Evolutionary conservation across 2,113 vertebrate species (phyloP).

Genomic region (Onychorhynchus coronatus): DNA sequence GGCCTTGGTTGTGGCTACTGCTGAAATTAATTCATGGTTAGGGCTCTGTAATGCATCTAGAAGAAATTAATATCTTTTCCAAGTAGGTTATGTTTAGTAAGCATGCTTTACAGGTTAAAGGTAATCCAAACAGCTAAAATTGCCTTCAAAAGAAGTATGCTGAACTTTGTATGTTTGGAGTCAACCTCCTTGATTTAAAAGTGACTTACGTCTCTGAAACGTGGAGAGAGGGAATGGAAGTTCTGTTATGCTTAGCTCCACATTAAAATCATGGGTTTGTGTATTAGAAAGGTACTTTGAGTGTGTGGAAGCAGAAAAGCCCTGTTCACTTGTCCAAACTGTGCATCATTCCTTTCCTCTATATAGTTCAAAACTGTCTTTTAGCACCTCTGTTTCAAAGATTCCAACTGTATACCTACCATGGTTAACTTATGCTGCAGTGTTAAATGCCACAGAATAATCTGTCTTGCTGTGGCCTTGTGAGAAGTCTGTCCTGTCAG

Average conservation of each 20-base stretch:
- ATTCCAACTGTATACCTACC: fast-evolving
- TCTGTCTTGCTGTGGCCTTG: not conserved
- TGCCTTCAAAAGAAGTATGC: not conserved
- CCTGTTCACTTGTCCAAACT: not conserved
- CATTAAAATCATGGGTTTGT: not conserved
- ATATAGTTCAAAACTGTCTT: not conserved
- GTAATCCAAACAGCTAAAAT: not conserved
- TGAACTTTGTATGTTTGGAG: not conserved
- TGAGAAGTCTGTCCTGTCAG: not conserved
- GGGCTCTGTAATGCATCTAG: not conserved
- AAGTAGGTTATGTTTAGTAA: not conserved
- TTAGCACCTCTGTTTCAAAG: not conserved
- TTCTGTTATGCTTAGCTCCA: not conserved
- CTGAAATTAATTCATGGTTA: not conserved
- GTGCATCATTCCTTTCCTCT: not conserved
- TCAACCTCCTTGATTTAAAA: not conserved
- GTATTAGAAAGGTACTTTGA: not conserved
- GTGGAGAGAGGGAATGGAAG: not conserved
- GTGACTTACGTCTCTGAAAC: not conserved
- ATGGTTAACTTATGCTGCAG: not conserved
- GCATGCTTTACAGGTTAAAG: not conserved
- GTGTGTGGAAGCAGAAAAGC: not conserved
- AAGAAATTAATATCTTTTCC: not conserved
- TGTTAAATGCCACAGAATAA: not conserved
- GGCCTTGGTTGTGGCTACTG: not conserved